Evolutionary conservation across 2,797 vertebrate genomes (phyloP), one percentile per base, ranked within the genome.

Genomic region (Pseudomugil gertrudae): DNA sequence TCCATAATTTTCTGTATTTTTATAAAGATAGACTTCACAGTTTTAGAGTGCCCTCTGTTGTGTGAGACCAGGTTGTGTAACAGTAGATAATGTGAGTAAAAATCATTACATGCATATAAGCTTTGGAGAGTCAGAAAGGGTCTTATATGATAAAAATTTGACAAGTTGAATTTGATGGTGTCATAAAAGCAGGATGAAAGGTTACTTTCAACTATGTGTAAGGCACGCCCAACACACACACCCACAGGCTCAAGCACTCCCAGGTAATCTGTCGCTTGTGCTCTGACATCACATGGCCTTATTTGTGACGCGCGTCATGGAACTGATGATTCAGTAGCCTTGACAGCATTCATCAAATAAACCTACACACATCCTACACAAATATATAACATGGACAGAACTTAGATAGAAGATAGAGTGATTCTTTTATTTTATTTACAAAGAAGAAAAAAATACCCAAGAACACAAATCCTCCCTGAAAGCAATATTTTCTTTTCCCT

Each of bases 301-400:
- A 61, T 53, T 72, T 55, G 15, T 61, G 76, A 71, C 23, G 0
- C 66, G 72, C 33, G 36, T 77, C 76, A 81, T 23, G 57, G 76
- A 83, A 57, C 71, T 71, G 81, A 66, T 86, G 83, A 85, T 76
- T 69, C 59, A 74, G 27, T 57, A 38, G 33, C 26, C 52, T 63
- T 50, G 33, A 8, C 53, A 69, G 60, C 69, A 48, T 56, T 24
- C 10, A 52, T 55, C 5, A n/a, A 57, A 32, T 7, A 36, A 19
- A 35, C 43, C 7, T 40, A 40, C 17, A 65, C 1, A n/a, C 53
- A 67, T 57, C 21, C 50, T 53, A 47, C n/a, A 58, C 48, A 54
- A 0, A 1, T 6, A 27, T 33, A 24, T 21, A 43, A 26, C 47
- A 54, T 5, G n/a, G 29, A 79, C 35, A 30, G 14, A 9, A 11